phyloP scores from a whole-genome alignment of 2,113 vertebrate species.

The Ammospiza caudacuta region DNA sequence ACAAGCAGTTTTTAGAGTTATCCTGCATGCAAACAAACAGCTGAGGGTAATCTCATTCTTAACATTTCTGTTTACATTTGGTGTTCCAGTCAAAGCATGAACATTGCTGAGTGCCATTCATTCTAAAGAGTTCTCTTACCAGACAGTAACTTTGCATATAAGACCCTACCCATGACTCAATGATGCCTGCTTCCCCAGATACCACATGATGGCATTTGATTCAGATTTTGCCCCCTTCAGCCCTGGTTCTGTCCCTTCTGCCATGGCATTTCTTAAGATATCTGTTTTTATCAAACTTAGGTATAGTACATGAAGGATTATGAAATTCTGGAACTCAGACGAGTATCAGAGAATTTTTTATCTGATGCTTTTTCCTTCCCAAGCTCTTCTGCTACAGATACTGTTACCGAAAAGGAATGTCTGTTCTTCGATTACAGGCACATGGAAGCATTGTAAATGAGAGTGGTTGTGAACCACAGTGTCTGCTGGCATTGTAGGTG shows the following conservation, averaged over 20 bases:
- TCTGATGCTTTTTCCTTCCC: not conserved
- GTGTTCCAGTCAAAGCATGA: not conserved
- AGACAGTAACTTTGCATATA: not conserved
- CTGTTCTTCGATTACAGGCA: not conserved
- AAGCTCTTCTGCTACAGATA: not conserved
- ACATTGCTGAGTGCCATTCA: not conserved
- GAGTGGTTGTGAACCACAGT: not conserved
- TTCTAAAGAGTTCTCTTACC: not conserved
- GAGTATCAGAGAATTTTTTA: not conserved
- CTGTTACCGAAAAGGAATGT: not conserved
- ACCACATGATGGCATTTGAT: not conserved
- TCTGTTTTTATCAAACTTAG: not conserved
- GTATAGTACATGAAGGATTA: not conserved
- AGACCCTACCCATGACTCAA: accelerated
- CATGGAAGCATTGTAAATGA: not conserved
- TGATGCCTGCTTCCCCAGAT: not conserved
- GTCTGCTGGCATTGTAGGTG: not conserved
- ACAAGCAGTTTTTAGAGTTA: not conserved
- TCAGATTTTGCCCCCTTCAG: not conserved
- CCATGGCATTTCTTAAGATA: not conserved
- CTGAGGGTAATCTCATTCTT: not conserved
- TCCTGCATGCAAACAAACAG: not conserved
- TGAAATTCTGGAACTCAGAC: not conserved
- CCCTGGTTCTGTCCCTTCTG: not conserved
- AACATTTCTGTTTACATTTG: not conserved